Percentiles rank a stretch among this genome's conserved stretches.
Conservation (phyloP, 1,140 invertebrate species). For the Zophobas morio region DNA sequence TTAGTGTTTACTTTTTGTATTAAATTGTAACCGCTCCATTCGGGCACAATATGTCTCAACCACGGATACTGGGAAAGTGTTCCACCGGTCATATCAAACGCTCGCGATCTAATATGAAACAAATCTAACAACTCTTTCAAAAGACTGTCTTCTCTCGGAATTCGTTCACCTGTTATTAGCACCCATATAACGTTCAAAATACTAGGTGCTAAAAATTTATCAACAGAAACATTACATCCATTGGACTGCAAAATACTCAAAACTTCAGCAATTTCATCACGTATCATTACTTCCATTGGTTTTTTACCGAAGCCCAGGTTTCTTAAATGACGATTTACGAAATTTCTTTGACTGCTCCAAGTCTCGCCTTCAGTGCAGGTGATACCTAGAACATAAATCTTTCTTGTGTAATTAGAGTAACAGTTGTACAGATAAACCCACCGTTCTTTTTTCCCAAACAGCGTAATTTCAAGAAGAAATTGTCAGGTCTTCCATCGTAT, state of each 20-base stretch:
- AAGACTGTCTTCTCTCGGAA: constrained; percentile 70
- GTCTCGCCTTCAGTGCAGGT: constrained; percentile 82
- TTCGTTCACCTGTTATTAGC: constrained; percentile 75
- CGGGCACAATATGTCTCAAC: constrained; percentile 78
- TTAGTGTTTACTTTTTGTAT: constrained; percentile 75
- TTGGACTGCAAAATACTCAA: constrained; percentile 68
- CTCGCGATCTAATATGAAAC: constrained; percentile 73
- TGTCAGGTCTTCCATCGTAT: constrained; percentile 81
- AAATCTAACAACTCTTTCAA: constrained; percentile 74
- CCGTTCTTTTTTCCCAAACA: constrained; percentile 79
- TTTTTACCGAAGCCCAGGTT: constrained; percentile 83
- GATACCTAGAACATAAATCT: constrained; percentile 71
- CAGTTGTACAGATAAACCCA: constrained; percentile 55
- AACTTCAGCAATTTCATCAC: constrained; percentile 74
- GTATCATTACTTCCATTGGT: constrained; percentile 80
- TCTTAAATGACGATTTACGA: constrained; percentile 79
- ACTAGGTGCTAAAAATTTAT: constrained; percentile 71
- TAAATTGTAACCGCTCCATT: constrained; percentile 77
- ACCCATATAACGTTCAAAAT: constrained; percentile 85
- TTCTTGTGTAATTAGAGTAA: neutral
- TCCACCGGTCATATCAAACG: constrained; percentile 81
- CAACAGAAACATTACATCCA: constrained; percentile 65
- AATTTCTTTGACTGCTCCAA: constrained; percentile 83
- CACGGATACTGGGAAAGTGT: constrained; percentile 78
- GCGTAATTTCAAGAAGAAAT: constrained; percentile 78